Evolutionary conservation across 2,888 invertebrate species (phyloP), one percentile per base, ranked within the genome.

Genomic region (Pogonocherus hispidulus): DNA sequence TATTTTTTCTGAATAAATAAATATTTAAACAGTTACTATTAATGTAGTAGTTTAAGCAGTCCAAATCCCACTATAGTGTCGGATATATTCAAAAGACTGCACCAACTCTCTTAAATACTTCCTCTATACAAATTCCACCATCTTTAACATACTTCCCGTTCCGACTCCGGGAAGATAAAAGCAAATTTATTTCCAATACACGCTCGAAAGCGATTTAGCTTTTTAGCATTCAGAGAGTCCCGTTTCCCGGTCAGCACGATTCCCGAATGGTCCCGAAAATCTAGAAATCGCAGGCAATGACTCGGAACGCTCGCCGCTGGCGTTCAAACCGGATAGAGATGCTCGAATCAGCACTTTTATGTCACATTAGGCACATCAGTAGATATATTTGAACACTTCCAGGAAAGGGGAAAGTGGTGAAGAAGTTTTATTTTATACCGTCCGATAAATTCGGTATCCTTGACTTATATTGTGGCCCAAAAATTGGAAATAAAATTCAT

Each of bases 341-440:
- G 57, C 57, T 57, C 57, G 18, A 23, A 44, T 57, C 57, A 57
- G 57, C 57, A 46, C 57, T 57, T 57, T 57, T 44, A 23, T 44
- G 44, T 23, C 57, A 14, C 44, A 57, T 44, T 57, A 57, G 20
- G 20, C 41, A 55, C 35, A 32, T 5, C 2, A 32, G 32, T 16
- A 18, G 1, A 14, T 16, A 57, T 18, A 44, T 57, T 11, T n/a
- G 46, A 16, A 44, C 44, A 27, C 23, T 23, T 16, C 3, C n/a
- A 44, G 22, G 20, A 52, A 52, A 14, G 16, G 32, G 32, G 19
- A 32, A 16, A 35, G 32, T 18, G 16, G 41, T 2, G 41, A 5
- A 27, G 8, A 22, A 44, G 2, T 57, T 23, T 44, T n/a, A 19
- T 23, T 44, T 46, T 8, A 20, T 52, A 32, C 11, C n/a, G 4